A percentile compares a stretch with the other conserved stretches of the same genome.
Evolutionary conservation across 2,888 invertebrate species (phyloP).

Genomic region (Tubulanus polymorphus): DNA sequence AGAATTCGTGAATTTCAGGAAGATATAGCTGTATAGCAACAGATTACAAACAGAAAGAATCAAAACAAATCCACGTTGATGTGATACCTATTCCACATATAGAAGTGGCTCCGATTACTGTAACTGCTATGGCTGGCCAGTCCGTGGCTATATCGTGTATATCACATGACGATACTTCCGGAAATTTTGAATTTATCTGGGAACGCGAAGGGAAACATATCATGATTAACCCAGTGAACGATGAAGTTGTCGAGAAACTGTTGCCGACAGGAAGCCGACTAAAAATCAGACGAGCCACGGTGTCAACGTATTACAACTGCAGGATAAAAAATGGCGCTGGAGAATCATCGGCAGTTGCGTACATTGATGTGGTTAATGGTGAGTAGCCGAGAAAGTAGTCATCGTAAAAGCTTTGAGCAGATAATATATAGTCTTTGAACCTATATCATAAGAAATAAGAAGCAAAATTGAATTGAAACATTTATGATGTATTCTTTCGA

Average conservation of each 20-base stretch:
- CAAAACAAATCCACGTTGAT: conserved; percentile 25
- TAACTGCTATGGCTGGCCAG: conserved; percentile 22
- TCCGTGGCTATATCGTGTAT: conserved; percentile 30
- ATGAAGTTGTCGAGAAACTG: conserved; percentile 33
- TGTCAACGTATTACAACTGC: conserved; percentile 34
- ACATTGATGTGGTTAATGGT: neutral
- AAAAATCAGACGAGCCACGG: conserved; percentile 20
- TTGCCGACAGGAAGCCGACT: conserved; percentile 36
- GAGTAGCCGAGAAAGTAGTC: neutral
- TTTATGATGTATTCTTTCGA: no score
- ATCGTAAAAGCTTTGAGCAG: neutral
- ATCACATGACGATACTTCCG: conserved; percentile 33
- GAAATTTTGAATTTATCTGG: conserved; percentile 31
- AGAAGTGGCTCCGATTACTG: conserved; percentile 32
- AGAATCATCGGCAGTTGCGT: neutral
- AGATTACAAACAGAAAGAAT: conserved; percentile 27
- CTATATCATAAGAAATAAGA: no score
- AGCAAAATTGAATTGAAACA: no score
- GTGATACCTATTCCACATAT: conserved; percentile 35
- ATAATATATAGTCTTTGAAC: no score
- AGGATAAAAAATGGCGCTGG: conserved; percentile 35
- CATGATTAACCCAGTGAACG: conserved; percentile 10
- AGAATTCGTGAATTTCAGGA: conserved; percentile 28
- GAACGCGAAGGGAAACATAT: conserved; percentile 23
- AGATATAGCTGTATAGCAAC: conserved; percentile 31